Base-by-base conservation (phyloP, 2,797 vertebrate genomes). In the Menidia menidia region DNA sequence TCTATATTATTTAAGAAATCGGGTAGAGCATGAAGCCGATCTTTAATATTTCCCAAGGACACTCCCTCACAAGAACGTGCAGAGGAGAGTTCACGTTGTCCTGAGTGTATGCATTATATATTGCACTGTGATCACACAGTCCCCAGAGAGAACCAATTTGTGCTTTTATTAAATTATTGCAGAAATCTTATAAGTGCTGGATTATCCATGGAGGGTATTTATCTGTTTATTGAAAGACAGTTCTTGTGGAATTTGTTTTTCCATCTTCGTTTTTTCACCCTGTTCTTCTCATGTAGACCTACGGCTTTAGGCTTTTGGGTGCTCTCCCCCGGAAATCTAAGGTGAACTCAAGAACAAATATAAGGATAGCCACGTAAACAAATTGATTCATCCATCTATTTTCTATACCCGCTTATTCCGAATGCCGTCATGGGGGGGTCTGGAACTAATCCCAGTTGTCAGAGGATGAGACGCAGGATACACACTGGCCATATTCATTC, bases 111-210 rank as follows among this genome's bases (percentile, higher is more conserved):
- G 60, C 57, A 80, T 73, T 56, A 30, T 61, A 33, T 71, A 80
- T 67, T 57, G 44, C 64, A 63, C 63, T 31, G 58, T 65, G 68
- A 77, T 39, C 47, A 51, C 45, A 60, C 4, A 4, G 45, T 78
- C 78, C 73, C 71, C 31, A 16, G 68, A 85, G 72, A 73, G 80
- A 75, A 87, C 83, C 76, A 71, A 75, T 83, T 75, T 89, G 69
- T 83, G 56, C 68, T 80, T 82, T 91, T 86, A 90, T 91, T 89
- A 81, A 85, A 88, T 89, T 87, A 86, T 88, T 86, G 79, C 31
- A 33, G 73, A 75, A 87, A 90, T 87, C 66, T 85, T 90, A 69
- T 80, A 71, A 86, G 64, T 71, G 73, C 63, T 14, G 44, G 80
- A 82, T 86, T 83, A 87, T 79, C 76, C 32, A 6, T 64, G 59